Base-by-base conservation (phyloP, 2,888 invertebrate species). In the Tinea semifulvella region DNA sequence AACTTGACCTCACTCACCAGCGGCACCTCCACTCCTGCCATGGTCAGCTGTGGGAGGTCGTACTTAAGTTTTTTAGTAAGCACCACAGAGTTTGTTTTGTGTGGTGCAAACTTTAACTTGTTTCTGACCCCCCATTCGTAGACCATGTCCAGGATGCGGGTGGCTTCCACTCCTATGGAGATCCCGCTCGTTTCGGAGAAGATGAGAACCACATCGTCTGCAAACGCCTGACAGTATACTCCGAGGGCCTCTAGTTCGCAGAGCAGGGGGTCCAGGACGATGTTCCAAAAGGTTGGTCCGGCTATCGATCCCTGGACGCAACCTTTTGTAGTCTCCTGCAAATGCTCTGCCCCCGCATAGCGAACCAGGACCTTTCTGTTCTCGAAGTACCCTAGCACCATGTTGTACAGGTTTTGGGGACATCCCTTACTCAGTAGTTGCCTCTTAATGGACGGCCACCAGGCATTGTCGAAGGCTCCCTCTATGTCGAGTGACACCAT, bases 271-370 rank as follows among this genome's bases (percentile, higher is more conserved):
- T 54, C 49, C 6, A 54, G 44, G 1, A 48, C 16, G 1, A 53
- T 1, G 31, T 54, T 52, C 52, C 53, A 53, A 1, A 53, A 16
- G 0, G 46, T 22, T 0, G 53, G 53, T 1, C 53, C 52, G 6
- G 49, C 43, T 1, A 45, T 52, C 0, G 49, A 49, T 0, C 51
- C 51, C 14, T 51, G 53, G 0, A 53, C 46, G 18, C 51, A 52
- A 4, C 36, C 36, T 10, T 36, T 36, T 17, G 17, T 36, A 3
- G 36, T 36, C 3, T 49, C 51, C 6, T 49, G 53, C 1, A 1
- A 14, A 6, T 46, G 22, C 6, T 10, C 31, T 2, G 11, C 42
- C 4, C 49, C 48, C 0, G 47, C 49, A 7, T 53, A 53, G 1
- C 28, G 27, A 0, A 54, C 26, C 10, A 1, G 13, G 2, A 52